Conservation (phyloP, 2,888 invertebrate genomes). For the Branchipolynoe longqiensis region DNA sequence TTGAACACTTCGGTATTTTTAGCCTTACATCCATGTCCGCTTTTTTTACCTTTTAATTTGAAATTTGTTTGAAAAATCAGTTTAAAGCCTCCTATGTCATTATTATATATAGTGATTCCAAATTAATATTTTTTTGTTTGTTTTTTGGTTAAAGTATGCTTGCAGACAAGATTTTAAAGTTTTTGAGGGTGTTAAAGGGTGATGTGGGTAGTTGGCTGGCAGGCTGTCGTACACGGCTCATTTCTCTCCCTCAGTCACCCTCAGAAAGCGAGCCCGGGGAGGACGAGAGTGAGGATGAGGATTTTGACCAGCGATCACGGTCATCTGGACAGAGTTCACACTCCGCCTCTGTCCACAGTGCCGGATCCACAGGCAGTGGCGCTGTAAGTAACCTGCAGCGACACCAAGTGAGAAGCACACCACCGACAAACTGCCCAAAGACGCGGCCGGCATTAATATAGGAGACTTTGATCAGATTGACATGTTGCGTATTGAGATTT, state of each 20-base stretch:
- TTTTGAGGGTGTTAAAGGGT: too few species aligned
- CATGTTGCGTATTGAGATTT: background rate
- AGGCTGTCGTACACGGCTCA: too few species aligned
- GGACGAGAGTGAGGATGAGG: conserved; percentile 57
- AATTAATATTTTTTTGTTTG: too few species aligned
- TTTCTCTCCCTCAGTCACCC: conserved; percentile 55
- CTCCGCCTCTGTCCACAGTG: conserved; percentile 51
- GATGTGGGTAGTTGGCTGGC: too few species aligned
- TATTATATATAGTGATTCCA: too few species aligned
- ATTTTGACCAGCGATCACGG: conserved; percentile 49
- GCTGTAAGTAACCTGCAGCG: conserved; percentile 29
- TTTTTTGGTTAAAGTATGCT: too few species aligned
- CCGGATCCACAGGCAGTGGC: conserved; percentile 43
- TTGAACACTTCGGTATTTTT: too few species aligned
- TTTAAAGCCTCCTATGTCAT: too few species aligned
- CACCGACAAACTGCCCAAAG: background rate
- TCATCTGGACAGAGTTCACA: conserved; percentile 54
- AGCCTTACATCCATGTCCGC: too few species aligned
- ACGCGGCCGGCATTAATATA: background rate
- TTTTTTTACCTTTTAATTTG: too few species aligned
- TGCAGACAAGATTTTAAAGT: too few species aligned
- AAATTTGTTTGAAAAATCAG: too few species aligned
- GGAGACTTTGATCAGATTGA: background rate
- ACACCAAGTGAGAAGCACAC: background rate
- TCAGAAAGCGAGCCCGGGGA: conserved; percentile 58